Percentiles rank a stretch among this genome's conserved stretches.
These are phyloP conservation scores for Junonia oenone DNA, from an alignment of 2,888 invertebrate species.

Conservation along the genomic window DNA sequence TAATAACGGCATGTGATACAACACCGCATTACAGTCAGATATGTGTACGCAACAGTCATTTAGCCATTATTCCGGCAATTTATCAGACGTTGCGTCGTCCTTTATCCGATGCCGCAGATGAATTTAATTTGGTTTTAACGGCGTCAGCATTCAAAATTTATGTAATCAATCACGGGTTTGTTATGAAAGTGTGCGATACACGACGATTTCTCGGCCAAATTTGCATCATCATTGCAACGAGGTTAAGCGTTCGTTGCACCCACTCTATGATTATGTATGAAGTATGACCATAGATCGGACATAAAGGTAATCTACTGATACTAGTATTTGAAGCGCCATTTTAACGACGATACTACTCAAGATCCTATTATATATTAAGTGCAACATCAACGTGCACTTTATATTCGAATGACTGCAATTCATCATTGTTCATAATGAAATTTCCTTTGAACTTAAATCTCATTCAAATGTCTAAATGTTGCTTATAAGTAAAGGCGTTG, in stretches of 20 bases:
- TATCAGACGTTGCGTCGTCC: slow-evolving; percentile 66
- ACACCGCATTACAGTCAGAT: slow-evolving; percentile 35
- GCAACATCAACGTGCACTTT: slow-evolving; percentile 18
- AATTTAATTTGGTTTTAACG: slow-evolving; percentile 74
- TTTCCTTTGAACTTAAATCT: slow-evolving; percentile 12
- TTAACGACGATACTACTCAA: slow-evolving; percentile 15
- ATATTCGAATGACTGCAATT: slow-evolving; percentile 17
- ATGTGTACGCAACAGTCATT: slow-evolving; percentile 54
- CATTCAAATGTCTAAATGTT: slow-evolving; percentile 20
- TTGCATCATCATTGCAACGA: slow-evolving; percentile 66
- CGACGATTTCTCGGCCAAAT: slow-evolving; percentile 68
- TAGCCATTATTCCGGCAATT: slow-evolving; percentile 70
- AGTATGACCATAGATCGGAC: slow-evolving; percentile 9
- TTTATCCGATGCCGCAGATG: slow-evolving; percentile 68
- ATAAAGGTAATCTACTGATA: slow-evolving; percentile 1
- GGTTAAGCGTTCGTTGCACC: slow-evolving; percentile 48
- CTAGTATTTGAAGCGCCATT: slow-evolving; percentile 9
- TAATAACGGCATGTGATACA: slow-evolving; percentile 33
- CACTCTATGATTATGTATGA: slow-evolving; percentile 33
- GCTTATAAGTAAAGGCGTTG: neutral
- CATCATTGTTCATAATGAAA: slow-evolving; percentile 21
- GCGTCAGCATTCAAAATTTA: slow-evolving; percentile 72
- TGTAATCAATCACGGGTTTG: slow-evolving; percentile 76
- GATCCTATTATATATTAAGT: slow-evolving; percentile 20
- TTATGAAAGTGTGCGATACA: slow-evolving; percentile 75